phyloP scores from a whole-genome alignment of 2,113 vertebrate species.

The Chloropsis hardwickii region DNA sequence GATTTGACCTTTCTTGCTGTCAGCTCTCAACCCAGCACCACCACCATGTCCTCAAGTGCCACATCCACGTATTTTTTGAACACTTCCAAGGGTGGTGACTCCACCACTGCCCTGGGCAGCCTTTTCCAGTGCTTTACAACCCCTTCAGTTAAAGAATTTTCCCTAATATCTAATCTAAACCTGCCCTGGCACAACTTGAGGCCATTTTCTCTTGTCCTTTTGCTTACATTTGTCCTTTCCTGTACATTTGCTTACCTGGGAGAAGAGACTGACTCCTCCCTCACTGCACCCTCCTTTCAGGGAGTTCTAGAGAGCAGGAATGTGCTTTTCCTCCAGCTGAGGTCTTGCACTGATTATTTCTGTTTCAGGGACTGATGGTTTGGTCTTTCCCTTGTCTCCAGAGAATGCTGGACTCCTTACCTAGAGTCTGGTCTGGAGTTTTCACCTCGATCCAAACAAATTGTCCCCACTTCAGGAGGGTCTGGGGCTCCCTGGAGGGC shows the following conservation, averaged over 20 bases:
- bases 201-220: background rate
- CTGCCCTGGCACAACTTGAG: background rate
- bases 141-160: background rate
- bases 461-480: background rate
- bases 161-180: background rate
- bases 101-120: background rate
- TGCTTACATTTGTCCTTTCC: too few species aligned
- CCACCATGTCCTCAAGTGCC: background rate
- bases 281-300: background rate
- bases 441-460: fast-evolving
- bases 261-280: background rate
- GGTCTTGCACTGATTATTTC: background rate
- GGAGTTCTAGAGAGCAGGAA: background rate
- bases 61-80: background rate
- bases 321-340: background rate
- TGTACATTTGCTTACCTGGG: background rate
- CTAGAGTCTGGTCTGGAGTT: background rate
- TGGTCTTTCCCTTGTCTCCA: background rate
- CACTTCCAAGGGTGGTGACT: background rate
- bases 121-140: background rate
- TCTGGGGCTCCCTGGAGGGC: background rate
- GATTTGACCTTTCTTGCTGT: background rate
- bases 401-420: background rate
- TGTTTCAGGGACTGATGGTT: background rate
- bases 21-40: background rate